Evolutionary conservation across 2,113 vertebrate genomes (phyloP), one percentile per base, ranked within the genome.

Genomic region (Aythya baeri): DNA sequence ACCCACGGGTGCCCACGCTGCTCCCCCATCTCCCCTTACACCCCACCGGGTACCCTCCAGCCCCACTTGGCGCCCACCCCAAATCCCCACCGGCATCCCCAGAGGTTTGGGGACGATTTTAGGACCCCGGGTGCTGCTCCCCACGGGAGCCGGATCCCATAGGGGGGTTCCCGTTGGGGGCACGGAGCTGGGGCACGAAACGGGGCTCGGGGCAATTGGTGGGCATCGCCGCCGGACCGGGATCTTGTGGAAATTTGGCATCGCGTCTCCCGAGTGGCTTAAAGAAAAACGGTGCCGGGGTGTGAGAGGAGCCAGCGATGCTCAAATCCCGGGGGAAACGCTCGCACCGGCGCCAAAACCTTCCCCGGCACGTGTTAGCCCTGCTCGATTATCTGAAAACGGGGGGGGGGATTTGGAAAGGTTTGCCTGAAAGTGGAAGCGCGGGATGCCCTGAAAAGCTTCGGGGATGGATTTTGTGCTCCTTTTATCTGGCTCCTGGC

Each of bases 271-370:
- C 1, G 21, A 67, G 71, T 2, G 31, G 23, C 38, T 78, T 26
- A 0, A 4, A 29, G 46, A 31, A 65, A 79, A 25, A 11, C 25
- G 9, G 15, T 2, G 0, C 26, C 2, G 1, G 1, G 2, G 22
- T 0, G 1, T 4, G 1, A 10, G 44, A 62, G 32, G n/a, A 75
- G n/a, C 26, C 1, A 2, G 0, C 0, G 18, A 25, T 38, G 25
- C 59, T 7, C 26, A 17, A 9, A 23, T 21, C 18, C 9, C 4
- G 0, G 0, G 1, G 7, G 17, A 88, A 31, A 13, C 2, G 2
- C 54, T 7, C 44, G 32, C 2, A 3, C 50, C 5, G 2, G 43
- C 7, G 0, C 34, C 41, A 4, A 27, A 4, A 20, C 6, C 11
- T 26, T 26, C 50, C 50, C 13, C 23, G 13, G 50, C 50, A 25